phyloP scores from a whole-genome alignment of 2,113 vertebrate genomes.

The Microcebus griseorufus region DNA sequence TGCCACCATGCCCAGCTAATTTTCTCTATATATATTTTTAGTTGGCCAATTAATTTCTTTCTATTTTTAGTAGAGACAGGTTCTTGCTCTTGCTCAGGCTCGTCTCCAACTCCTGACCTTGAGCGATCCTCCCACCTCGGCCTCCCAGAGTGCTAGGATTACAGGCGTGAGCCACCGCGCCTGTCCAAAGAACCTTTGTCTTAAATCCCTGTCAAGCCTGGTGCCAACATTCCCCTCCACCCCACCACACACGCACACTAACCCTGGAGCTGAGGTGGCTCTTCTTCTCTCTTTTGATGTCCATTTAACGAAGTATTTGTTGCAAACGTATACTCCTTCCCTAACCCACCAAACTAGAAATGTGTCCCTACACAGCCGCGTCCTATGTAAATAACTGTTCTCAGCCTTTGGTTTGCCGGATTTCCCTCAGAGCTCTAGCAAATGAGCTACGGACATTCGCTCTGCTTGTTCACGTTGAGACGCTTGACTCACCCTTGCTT shows the following conservation, averaged over 20 bases:
- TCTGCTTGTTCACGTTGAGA: background rate
- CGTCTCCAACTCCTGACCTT: no score
- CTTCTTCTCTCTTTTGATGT: background rate
- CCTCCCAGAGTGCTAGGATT: no score
- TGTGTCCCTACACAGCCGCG: background rate
- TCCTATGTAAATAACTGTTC: background rate
- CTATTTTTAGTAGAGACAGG: no score
- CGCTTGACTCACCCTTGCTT: background rate
- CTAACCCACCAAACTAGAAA: background rate
- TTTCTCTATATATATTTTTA: no score
- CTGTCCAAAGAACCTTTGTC: background rate
- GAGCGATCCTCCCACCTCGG: no score
- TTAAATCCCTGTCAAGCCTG: background rate
- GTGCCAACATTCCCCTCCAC: background rate
- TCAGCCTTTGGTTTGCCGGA: background rate
- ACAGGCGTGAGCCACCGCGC: no score
- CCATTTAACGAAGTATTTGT: background rate
- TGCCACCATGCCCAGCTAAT: no score
- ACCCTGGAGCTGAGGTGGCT: background rate
- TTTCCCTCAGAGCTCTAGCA: background rate
- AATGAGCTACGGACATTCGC: background rate
- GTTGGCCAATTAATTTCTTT: no score
- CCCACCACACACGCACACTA: background rate
- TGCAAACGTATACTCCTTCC: background rate
- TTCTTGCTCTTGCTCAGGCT: no score